Conservation (phyloP, 2,797 vertebrate genomes). For the Periparus ater region DNA sequence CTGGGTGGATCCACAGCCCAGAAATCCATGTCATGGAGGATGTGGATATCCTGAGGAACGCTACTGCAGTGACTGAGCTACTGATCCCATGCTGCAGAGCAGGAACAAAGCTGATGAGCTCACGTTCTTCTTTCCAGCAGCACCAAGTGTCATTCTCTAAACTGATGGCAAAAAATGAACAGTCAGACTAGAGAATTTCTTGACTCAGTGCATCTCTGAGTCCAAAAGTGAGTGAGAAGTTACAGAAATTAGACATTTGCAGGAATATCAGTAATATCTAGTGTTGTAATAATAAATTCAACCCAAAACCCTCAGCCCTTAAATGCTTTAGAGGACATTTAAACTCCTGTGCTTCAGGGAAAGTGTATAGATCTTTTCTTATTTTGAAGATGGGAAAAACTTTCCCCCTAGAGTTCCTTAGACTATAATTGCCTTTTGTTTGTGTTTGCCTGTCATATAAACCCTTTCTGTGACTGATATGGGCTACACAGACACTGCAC, state of each 20-base stretch:
- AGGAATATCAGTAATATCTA: neutral
- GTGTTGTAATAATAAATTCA: neutral
- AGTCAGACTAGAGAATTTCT: neutral
- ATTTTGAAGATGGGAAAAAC: neutral
- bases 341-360: neutral
- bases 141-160: neutral
- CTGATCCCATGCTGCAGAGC: neutral
- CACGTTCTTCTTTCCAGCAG: neutral
- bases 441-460: neutral
- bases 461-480: neutral
- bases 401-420: neutral
- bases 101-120: neutral
- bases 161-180: neutral
- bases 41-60: neutral
- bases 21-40: rapidly evolving
- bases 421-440: neutral
- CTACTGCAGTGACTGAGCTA: neutral
- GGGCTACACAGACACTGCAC: neutral
- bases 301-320: neutral
- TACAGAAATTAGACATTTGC: neutral
- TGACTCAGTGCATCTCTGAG: neutral
- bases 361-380: neutral
- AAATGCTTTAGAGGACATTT: neutral
- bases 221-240: neutral
- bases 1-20: neutral